Conservation (phyloP, 2,113 vertebrate genomes). For the Bubo bubo region DNA sequence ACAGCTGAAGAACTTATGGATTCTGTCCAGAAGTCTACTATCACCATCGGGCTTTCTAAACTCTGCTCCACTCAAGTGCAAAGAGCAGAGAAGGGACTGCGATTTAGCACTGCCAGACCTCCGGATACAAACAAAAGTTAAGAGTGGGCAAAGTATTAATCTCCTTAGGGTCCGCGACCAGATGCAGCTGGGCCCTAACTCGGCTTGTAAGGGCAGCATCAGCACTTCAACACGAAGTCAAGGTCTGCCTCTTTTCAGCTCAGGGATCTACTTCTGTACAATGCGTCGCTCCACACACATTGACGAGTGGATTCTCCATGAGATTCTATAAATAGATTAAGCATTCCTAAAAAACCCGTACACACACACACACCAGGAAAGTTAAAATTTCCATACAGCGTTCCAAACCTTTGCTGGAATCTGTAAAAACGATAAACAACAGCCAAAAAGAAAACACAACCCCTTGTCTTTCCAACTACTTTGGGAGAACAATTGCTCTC, state of each 20-base stretch:
- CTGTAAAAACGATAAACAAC: constrained; percentile 48
- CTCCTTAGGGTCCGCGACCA: background rate
- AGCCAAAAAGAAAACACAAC: constrained; percentile 58
- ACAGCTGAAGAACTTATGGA: constrained; percentile 42
- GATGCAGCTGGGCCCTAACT: background rate
- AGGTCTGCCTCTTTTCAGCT: background rate
- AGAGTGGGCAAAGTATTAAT: background rate
- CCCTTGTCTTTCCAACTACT: constrained; percentile 54
- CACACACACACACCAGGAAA: background rate
- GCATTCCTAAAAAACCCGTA: background rate
- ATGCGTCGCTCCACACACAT: accelerated
- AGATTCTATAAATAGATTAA: background rate
- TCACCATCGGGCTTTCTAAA: background rate
- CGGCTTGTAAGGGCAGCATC: background rate
- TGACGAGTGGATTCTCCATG: accelerated
- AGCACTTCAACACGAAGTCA: background rate
- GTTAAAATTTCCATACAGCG: background rate
- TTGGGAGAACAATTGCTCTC: constrained; percentile 65
- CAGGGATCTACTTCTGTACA: background rate
- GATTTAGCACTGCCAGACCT: background rate
- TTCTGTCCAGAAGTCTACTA: constrained; percentile 15
- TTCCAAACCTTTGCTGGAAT: constrained; percentile 19
- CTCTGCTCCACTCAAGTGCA: background rate
- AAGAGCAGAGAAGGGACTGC: background rate
- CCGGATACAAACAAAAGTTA: accelerated